These are phyloP conservation scores for Hecatera dysodea DNA, from an alignment of 2,888 invertebrate genomes.

Conservation along the genomic window DNA sequence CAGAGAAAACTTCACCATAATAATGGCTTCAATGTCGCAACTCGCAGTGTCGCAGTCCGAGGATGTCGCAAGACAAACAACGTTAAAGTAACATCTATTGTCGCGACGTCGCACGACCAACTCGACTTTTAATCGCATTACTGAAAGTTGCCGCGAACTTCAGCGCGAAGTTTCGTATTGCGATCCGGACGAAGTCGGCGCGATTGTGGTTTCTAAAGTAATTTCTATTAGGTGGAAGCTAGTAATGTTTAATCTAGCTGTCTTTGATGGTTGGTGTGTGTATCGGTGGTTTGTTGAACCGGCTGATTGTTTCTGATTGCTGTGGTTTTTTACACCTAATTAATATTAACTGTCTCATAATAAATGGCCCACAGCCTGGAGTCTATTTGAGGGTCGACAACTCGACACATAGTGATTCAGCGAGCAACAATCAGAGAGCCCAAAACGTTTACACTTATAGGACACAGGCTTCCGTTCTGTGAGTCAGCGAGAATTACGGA, in stretches of 20 bases:
- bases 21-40: slow-evolving; percentile 61
- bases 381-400: neutral
- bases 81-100: slow-evolving; percentile 82
- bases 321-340: neutral
- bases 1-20: slow-evolving; percentile 57
- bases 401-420: too few relatives aligned
- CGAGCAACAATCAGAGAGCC: too few relatives aligned
- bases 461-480: neutral
- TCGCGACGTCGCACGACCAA: slow-evolving; percentile 71
- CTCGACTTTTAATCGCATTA: slow-evolving; percentile 82
- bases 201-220: slow-evolving; percentile 61
- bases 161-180: slow-evolving; percentile 66
- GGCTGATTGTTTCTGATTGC: neutral
- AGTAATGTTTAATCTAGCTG: slow-evolving; percentile 63
- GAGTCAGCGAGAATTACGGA: neutral
- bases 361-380: neutral
- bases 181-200: slow-evolving; percentile 56
- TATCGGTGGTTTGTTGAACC: slow-evolving; percentile 3
- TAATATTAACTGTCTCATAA: neutral
- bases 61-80: slow-evolving; percentile 73
- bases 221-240: slow-evolving; percentile 64
- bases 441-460: neutral
- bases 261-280: slow-evolving; percentile 28
- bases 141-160: slow-evolving; percentile 73
- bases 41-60: slow-evolving; percentile 47